Evolutionary conservation across 2,113 vertebrate genomes (phyloP), one percentile per base, ranked within the genome.

Genomic region (rabbit (Oryctolagus cuniculus)): DNA sequence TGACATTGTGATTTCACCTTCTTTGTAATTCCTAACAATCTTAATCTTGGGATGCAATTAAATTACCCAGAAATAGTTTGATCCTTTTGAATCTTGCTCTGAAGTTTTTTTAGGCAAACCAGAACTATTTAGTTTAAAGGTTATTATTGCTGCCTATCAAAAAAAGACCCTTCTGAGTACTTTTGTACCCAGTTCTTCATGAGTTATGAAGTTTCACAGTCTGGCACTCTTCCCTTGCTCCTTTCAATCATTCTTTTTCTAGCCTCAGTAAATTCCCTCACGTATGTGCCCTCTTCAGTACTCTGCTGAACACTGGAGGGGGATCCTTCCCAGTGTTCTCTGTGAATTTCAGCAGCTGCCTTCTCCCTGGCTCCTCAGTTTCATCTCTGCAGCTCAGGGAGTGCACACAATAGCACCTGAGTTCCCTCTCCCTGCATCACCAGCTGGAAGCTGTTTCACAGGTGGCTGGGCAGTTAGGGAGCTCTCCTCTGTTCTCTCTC

Each of bases 21-120:
- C 38, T 75, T 83, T 87, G 19, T 90, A 58, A 51, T 78, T 79
- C 10, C 22, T 92, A 2, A 51, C 78, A 87, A 66, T 90, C 38
- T 94, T 94, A 53, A 83, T 13, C 44, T 67, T 82, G 75, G 29
- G n/a, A 55, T 94, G 10, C 2, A 75, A 25, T 90, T 89, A 89
- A 87, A 53, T 92, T 75, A 77, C 5, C 64, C 89, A 53, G 58
- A 74, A 95, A 92, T 8, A 69, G 34, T 70, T 93, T 55, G 31
- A 70, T 92, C n/a, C 38, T 90, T 58, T 83, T 84, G 79, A 19
- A 89, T 95, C 61, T 89, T 93, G 67, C 77, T 85, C 95, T 95
- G 79, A 94, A 67, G 49, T 29, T 85, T 88, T 36, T 49, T 82
- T 80, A 73, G 24, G 7, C 51, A 77, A 69, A 66, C 53, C 1